Percentiles rank a stretch among this genome's conserved stretches.
phyloP scores from a whole-genome alignment of 2,888 invertebrate species.

The Phragmatobia fuliginosa region DNA sequence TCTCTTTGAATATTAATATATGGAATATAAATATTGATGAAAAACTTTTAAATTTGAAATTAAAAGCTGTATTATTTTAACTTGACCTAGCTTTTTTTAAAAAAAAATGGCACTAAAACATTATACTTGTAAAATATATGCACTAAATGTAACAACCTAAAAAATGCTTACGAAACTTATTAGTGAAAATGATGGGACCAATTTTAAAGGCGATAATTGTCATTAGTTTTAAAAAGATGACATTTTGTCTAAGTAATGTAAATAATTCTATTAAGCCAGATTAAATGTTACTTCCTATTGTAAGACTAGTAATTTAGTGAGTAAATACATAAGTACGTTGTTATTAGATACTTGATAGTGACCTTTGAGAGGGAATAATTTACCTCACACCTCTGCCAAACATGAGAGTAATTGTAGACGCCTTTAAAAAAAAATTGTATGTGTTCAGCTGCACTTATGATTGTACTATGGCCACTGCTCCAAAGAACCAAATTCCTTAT shows the following conservation, averaged over 20 bases:
- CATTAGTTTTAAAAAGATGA: not conserved
- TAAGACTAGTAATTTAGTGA: not conserved
- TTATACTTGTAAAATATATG: not conserved
- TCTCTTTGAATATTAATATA: not conserved
- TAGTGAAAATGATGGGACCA: constrained; percentile 16
- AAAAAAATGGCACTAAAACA: not conserved
- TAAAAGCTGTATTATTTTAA: not conserved
- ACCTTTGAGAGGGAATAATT: not conserved
- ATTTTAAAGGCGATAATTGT: not conserved
- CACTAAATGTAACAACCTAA: not conserved
- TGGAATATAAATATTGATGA: too few relatives aligned
- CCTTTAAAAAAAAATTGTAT: too few relatives aligned
- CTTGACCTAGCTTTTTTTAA: not conserved
- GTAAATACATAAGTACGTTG: not conserved
- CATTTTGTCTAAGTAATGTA: not conserved
- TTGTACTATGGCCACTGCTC: not conserved
- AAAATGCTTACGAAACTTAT: not conserved
- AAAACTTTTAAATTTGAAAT: not conserved
- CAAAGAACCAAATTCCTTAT: too few relatives aligned
- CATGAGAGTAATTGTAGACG: not conserved
- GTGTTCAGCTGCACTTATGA: not conserved
- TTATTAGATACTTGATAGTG: not conserved
- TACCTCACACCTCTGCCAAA: not conserved
- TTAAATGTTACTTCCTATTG: not conserved
- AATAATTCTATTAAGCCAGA: not conserved